Evolutionary conservation across 2,113 vertebrate genomes (phyloP).

Genomic region (Sitta europaea): DNA sequence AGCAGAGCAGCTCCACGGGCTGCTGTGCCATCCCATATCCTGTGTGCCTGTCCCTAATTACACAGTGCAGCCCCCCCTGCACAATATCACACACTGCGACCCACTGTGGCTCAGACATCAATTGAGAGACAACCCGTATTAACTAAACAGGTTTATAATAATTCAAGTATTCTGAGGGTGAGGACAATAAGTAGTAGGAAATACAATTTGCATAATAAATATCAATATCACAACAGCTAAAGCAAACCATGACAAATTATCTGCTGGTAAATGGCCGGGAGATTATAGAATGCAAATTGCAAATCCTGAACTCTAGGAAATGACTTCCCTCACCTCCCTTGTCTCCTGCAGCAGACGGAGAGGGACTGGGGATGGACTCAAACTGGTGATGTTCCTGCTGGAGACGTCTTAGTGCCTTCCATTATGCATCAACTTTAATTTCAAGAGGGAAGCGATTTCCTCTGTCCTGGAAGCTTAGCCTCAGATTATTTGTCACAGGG

Average conservation of each 20-base stretch:
- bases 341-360: not conserved
- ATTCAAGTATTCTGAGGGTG: slow-evolving; percentile 70
- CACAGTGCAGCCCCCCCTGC: not conserved
- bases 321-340: not conserved
- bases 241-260: slow-evolving; percentile 76
- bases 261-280: slow-evolving; percentile 67
- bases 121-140: slow-evolving; percentile 58
- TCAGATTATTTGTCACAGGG: slow-evolving; percentile 20
- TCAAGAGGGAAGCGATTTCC: slow-evolving; percentile 38
- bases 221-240: slow-evolving; percentile 76
- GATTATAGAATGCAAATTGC: slow-evolving; percentile 67
- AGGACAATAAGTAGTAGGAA: slow-evolving; percentile 74
- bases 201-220: slow-evolving; percentile 81
- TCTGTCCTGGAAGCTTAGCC: slow-evolving; percentile 51
- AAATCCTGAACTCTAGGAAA: slow-evolving; percentile 46
- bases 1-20: not conserved
- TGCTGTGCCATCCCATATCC: not conserved
- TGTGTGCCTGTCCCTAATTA: slow-evolving; percentile 8
- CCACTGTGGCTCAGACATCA: slow-evolving; percentile 50
- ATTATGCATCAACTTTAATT: slow-evolving; percentile 60
- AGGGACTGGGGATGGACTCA: not conserved
- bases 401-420: slow-evolving; percentile 40
- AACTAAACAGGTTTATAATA: slow-evolving; percentile 72
- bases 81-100: not conserved
- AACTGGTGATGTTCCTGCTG: slow-evolving; percentile 37